These are phyloP conservation scores for Bombus superbus DNA, from an alignment of 1,140 invertebrate genomes.

Conservation along the genomic window DNA sequence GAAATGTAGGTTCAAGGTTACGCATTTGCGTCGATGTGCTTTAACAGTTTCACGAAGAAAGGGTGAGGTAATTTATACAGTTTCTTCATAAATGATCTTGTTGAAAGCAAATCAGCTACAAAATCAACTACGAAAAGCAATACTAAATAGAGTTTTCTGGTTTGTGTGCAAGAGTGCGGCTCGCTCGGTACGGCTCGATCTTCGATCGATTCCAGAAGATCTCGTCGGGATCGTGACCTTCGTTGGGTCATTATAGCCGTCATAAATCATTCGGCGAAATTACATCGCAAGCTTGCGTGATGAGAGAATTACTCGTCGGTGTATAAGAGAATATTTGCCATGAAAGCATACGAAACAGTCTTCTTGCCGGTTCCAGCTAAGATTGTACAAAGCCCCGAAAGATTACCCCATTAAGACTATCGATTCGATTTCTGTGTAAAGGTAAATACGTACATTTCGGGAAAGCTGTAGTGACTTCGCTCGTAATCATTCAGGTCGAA, in stretches of 20 bases:
- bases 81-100: slow-evolving; percentile 16
- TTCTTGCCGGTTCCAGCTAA: background rate
- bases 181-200: slow-evolving; percentile 30
- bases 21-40: background rate
- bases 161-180: background rate
- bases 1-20: background rate
- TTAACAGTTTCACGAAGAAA: background rate
- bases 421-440: slow-evolving; percentile 4
- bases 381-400: slow-evolving; percentile 32
- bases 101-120: slow-evolving; percentile 2
- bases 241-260: slow-evolving; percentile 67
- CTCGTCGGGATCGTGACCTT: slow-evolving; percentile 70
- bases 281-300: slow-evolving; percentile 69
- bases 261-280: slow-evolving; percentile 73
- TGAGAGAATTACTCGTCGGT: slow-evolving; percentile 70
- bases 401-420: slow-evolving; percentile 38
- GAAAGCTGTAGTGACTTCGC: background rate
- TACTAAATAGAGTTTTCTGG: slow-evolving; percentile 37
- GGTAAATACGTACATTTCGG: slow-evolving; percentile 5
- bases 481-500: background rate
- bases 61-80: slow-evolving; percentile 21
- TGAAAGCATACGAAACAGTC: slow-evolving; percentile 52
- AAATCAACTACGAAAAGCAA: slow-evolving; percentile 12
- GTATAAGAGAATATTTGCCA: slow-evolving; percentile 59
- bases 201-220: slow-evolving; percentile 68